Base-by-base conservation (phyloP, 1,140 invertebrate genomes). In the Anastatus disparis region DNA sequence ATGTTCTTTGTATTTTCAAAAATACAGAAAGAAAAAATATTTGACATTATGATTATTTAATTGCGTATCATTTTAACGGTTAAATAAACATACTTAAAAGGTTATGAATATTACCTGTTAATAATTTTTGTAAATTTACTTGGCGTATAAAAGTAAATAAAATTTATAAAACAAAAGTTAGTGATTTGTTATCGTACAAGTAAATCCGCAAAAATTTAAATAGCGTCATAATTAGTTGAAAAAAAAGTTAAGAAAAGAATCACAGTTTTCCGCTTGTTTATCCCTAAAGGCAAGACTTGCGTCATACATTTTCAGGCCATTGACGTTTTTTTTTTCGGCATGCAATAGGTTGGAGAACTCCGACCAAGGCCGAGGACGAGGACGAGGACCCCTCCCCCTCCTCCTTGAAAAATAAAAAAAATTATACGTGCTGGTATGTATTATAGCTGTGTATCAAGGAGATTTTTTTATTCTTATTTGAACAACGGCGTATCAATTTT, bases 241-340 rank as follows among this genome's bases (percentile, higher is more conserved):
- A n/a, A n/a, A n/a, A n/a, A n/a, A n/a, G n/a, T n/a, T n/a, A n/a
- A n/a, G n/a, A n/a, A n/a, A n/a, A n/a, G n/a, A n/a, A n/a, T n/a
- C n/a, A n/a, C n/a, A n/a, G n/a, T n/a, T n/a, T n/a, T n/a, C n/a
- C 73, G 52, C 40, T 70, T 65, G 61, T 73, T 71, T 70, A 78
- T 78, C 70, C 78, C 52, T n/a, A n/a, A n/a, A n/a, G 61, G n/a
- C 40, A 7, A 8, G 38, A 63, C 81, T 84, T 83, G 82, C 81
- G 80, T 83, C 82, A 83, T 78, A 83, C 78, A 80, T 81, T 81
- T 78, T 31, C n/a, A 76, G 80, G 81, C 55, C 78, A 73, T 83
- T 84, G 80, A 83, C 81, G 78, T 75, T 48, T 29, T 31, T 22
- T n/a, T n/a, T n/a, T n/a, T n/a, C n/a, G n/a, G n/a, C n/a, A n/a